Base-by-base conservation (phyloP, 2,888 invertebrate species). In the Frankliniella fusca region DNA sequence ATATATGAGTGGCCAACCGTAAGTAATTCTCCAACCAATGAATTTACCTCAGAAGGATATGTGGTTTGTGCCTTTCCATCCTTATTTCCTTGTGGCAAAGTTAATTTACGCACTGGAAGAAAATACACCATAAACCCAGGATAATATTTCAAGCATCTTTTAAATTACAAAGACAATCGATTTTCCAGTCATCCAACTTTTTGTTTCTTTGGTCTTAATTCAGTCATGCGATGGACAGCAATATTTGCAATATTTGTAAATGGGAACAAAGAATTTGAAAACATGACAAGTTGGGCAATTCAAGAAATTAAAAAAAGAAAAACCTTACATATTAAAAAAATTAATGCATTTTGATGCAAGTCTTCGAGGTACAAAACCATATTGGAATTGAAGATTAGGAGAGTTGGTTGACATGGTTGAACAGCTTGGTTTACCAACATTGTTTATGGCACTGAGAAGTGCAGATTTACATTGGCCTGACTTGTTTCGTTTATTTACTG, bases 361-460 rank as follows among this genome's bases (percentile, higher is more conserved):
- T n/a, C 9, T 84, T 18, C 38, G 84, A 79, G 83, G 83, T 2
- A 84, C 84, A 50, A 83, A 81, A 65, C 79, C 83, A 48, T 83
- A 76, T 27, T 84, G 84, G 84, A n/a, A 49, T 23, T 28, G 76
- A 76, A 82, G 83, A 1, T 28, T 70, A 5, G 79, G 49, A 20
- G 84, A 84, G 28, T 28, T 84, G 11, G 20, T 83, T n/a, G 82
- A 83, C n/a, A 84, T 84, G 84, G 84, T 84, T 3, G n/a, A 84
- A 38, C 82, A 82, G 27, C 27, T 84, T 3, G 84, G 84, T 7
- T 12, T 76, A 1, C 84, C 83, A 48, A 83, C 84, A 18, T 23
- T 83, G 1, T 84, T 84, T 80, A 80, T 84, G 80, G 84, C 84
- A 15, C 48, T 84, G 18, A 83, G 83, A 18, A 83, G 83, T 8